Percentiles rank a stretch among this genome's conserved stretches.
These are phyloP conservation scores for Metacarcinus magister DNA, from an alignment of 2,888 invertebrate genomes.

Conservation along the genomic window DNA sequence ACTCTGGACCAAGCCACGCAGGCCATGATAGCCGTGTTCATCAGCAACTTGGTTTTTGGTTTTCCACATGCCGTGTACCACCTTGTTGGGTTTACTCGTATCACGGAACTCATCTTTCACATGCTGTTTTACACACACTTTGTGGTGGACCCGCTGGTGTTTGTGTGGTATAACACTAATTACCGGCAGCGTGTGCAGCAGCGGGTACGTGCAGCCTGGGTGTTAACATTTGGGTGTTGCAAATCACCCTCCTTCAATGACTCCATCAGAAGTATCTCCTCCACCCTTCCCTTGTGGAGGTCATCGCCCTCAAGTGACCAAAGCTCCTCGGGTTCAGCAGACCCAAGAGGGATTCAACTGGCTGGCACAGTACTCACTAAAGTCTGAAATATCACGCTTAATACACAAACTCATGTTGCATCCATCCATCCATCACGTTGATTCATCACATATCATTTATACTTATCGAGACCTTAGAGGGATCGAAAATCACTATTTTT, in stretches of 20 bases:
- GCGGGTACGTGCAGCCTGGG: background rate
- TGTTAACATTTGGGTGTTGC: background rate
- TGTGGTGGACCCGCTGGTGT: constrained; percentile 67
- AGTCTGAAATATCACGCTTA: background rate
- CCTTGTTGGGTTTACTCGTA: background rate
- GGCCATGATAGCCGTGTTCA: background rate
- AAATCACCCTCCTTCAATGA: background rate
- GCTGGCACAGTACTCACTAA: background rate
- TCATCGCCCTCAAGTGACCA: background rate
- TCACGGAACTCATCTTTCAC: constrained; percentile 37
- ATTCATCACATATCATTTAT: background rate
- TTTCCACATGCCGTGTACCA: constrained; percentile 47
- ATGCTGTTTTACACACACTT: constrained; percentile 67
- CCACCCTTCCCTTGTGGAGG: background rate
- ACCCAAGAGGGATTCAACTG: background rate
- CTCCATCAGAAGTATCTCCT: background rate
- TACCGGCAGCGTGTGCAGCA: constrained; percentile 16
- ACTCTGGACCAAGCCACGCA: background rate
- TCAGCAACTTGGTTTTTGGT: constrained; percentile 47
- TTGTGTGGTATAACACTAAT: constrained; percentile 59
- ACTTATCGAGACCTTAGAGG: background rate
- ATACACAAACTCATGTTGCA: background rate
- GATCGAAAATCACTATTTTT: background rate
- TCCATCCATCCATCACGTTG: background rate
- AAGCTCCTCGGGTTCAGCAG: background rate